Evolutionary conservation across 23 tunicate genomes (phyloP).

Genomic region (Clavelina lepadiformis): DNA sequence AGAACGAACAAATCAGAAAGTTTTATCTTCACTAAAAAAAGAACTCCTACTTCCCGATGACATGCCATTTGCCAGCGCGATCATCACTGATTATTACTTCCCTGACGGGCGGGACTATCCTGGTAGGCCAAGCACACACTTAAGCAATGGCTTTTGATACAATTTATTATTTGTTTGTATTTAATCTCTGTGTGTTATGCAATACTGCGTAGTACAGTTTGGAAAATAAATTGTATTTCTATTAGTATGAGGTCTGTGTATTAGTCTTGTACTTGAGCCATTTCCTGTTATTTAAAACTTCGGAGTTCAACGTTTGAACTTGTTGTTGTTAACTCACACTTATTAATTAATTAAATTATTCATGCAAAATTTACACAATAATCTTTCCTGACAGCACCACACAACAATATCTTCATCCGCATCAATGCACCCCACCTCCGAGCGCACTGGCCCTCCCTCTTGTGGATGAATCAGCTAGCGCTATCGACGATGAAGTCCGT

Average conservation of each 20-base stretch:
- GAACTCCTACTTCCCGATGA: constrained; percentile 77
- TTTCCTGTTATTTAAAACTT: no score
- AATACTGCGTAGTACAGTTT: no score
- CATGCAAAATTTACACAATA: not conserved
- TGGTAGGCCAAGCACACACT: no score
- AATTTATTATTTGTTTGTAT: no score
- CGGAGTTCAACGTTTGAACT: no score
- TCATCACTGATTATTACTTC: constrained; percentile 65
- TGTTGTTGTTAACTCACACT: no score
- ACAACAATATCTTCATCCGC: constrained; percentile 59
- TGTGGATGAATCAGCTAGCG: constrained; percentile 74
- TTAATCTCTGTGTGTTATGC: no score
- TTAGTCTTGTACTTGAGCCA: no score
- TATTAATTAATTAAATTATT: no score
- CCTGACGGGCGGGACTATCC: constrained; percentile 87
- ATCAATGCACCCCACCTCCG: constrained; percentile 65
- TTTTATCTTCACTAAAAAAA: constrained; percentile 49
- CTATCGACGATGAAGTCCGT: constrained; percentile 67
- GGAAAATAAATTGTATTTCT: no score
- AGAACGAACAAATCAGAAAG: constrained; percentile 30
- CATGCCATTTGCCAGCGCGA: constrained; percentile 55
- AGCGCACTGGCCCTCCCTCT: constrained; percentile 77
- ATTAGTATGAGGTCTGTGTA: no score
- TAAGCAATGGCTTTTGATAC: no score
- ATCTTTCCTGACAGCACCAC: constrained; percentile 56